A percentile compares a stretch with the other conserved stretches of the same genome.
phyloP scores from a whole-genome alignment of 1,140 invertebrate species.

The Drosophila teissieri region DNA sequence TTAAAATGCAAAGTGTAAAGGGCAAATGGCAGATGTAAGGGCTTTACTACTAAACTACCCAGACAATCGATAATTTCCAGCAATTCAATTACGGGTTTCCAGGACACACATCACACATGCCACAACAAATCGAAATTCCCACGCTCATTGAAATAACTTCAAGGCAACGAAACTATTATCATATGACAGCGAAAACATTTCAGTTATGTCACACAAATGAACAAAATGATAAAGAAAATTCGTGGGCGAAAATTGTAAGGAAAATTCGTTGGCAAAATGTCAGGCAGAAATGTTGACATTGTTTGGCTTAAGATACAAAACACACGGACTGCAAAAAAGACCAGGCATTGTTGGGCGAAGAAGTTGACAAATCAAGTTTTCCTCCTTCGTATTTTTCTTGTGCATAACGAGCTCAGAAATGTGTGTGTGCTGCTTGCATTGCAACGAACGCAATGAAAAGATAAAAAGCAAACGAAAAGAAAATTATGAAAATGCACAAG shows the following conservation, averaged over 20 bases:
- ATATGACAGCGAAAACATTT: constrained; percentile 51
- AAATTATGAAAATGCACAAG: constrained; percentile 47
- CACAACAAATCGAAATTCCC: constrained; percentile 67
- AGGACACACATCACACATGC: constrained; percentile 46
- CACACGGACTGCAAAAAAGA: constrained; percentile 29
- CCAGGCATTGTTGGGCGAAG: constrained; percentile 16
- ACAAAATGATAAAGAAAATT: constrained; percentile 30
- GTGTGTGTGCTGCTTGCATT: constrained; percentile 34
- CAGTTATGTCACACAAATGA: constrained; percentile 51
- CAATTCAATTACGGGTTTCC: constrained; percentile 38
- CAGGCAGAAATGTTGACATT: constrained; percentile 67
- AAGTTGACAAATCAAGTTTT: constrained; percentile 59
- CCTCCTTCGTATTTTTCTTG: constrained; percentile 51
- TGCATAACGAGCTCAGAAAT: constrained; percentile 38
- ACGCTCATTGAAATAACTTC: constrained; percentile 44
- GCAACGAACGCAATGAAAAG: constrained; percentile 32
- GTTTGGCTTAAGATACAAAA: constrained; percentile 62
- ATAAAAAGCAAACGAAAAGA: constrained; percentile 36
- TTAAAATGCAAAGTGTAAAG: constrained; percentile 21
- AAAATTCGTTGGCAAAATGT: constrained; percentile 53
- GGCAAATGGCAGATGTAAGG: constrained; percentile 19
- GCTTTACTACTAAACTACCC: neutral
- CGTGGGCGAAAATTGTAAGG: constrained; percentile 5
- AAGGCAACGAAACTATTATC: constrained; percentile 39
- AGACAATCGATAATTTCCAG: constrained; percentile 61